phyloP scores from a whole-genome alignment of 2,888 invertebrate genomes.

The Cephus rjabovi region DNA sequence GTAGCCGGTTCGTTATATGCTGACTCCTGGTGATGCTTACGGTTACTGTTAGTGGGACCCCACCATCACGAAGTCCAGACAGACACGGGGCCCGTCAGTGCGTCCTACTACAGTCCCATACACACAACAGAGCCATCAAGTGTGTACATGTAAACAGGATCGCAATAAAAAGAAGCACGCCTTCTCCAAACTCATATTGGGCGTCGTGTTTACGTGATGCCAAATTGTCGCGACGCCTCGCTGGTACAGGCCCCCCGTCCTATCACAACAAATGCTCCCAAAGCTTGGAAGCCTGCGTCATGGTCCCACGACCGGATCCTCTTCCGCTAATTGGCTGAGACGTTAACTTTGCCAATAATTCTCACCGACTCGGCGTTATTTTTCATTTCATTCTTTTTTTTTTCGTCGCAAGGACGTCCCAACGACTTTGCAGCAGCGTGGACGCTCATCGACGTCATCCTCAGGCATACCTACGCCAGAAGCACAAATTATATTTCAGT shows the following conservation, averaged over 20 bases:
- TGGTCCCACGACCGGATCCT: conserved; percentile 3
- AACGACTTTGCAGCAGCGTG: background rate
- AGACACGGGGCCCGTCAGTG: background rate
- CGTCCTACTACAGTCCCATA: background rate
- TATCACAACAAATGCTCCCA: background rate
- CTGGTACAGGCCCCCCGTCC: background rate
- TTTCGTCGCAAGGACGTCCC: background rate
- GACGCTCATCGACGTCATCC: background rate
- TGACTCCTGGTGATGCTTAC: background rate
- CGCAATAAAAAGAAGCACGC: background rate
- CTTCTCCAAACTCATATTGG: background rate
- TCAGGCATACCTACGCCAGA: background rate
- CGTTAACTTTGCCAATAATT: background rate
- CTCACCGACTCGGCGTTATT: background rate
- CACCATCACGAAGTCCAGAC: background rate
- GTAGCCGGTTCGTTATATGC: conserved; percentile 37
- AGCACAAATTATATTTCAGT: background rate
- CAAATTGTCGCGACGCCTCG: background rate
- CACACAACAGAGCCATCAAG: background rate
- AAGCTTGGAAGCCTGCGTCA: background rate
- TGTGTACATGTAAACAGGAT: background rate
- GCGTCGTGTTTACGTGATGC: background rate
- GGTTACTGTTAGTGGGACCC: background rate
- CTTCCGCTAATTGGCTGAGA: conserved; percentile 2
- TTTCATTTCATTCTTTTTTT: background rate